Conservation (phyloP, 2,113 vertebrate species). For the Cisticola juncidis region DNA sequence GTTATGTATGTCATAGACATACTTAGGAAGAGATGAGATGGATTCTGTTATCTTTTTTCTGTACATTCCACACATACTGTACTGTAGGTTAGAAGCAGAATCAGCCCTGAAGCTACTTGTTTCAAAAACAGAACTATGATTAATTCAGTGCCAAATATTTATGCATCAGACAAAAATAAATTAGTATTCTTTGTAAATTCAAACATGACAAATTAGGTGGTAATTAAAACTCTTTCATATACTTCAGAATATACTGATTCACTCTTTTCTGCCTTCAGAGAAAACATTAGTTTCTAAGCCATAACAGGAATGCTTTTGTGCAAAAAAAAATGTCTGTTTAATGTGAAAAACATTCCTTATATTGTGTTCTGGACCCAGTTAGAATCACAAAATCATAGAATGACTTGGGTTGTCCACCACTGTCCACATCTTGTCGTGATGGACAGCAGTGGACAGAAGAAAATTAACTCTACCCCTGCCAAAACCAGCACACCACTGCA, state of each 20-base stretch:
- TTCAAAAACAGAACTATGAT: constrained; percentile 19
- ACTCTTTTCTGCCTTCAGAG: background rate
- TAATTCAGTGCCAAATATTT: constrained; percentile 40
- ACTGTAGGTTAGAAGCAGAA: background rate
- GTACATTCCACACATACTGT: background rate
- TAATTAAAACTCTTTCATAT: background rate
- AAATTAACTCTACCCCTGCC: background rate
- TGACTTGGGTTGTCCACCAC: background rate
- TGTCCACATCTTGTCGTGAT: background rate
- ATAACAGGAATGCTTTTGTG: background rate
- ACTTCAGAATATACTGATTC: background rate
- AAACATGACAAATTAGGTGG: constrained; percentile 16
- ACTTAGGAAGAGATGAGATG: background rate
- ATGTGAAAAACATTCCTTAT: background rate
- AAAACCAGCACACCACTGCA: background rate
- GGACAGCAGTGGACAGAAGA: background rate
- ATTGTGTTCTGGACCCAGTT: background rate
- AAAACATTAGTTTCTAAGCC: background rate
- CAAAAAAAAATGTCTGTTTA: background rate
- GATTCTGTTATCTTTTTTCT: background rate
- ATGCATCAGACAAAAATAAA: background rate
- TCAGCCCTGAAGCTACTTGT: constrained; percentile 23
- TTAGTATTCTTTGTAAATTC: background rate
- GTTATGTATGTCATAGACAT: background rate
- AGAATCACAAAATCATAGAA: background rate